Base-by-base conservation (phyloP, 2,888 invertebrate genomes). In the Pycnomerus fuliginosus region DNA sequence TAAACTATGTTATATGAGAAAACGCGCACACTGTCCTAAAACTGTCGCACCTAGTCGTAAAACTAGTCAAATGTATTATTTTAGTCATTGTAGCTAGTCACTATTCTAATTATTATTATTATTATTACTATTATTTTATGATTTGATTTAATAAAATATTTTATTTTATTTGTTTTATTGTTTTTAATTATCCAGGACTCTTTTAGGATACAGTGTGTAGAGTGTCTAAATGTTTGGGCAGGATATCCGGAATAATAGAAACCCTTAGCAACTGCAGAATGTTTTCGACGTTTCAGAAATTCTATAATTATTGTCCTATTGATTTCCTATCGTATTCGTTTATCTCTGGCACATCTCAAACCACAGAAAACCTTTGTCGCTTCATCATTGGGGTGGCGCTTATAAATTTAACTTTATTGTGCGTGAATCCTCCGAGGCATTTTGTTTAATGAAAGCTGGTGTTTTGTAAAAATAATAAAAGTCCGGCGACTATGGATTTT, bases 281-380 rank as follows among this genome's bases (percentile, higher is more conserved):
- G 52, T 55, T 55, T 59, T 53, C 51, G 53, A 55, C 57, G 52
- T 53, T 51, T 7, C 53, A 58, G 51, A 56, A 55, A 58, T 59
- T 60, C 58, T 55, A 58, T 64, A 62, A 62, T 64, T 62, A 61
- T 61, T 60, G 52, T 55, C 43, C 42, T 60, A 64, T 64, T 56
- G 61, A 64, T 64, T 62, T 62, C 52, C 58, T 58, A 59, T 63
- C 58, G 53, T 45, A 56, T 52, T 53, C 56, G 57, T 61, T 62
- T 61, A 61, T 61, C 60, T 58, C 55, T 46, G 48, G 49, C 54
- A 55, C 57, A 62, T 61, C 58, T 59, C 46, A 52, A 50, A 54
- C 43, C 44, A 25, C 47, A 48, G 32, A 50, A 53, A 48, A 44
- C 5, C 47, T 47, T 44, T 47, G 44, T 44, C 43, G 52, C 43